Evolutionary conservation across 2,888 invertebrate genomes (phyloP), one percentile per base, ranked within the genome.

Genomic region (Ochropleura plecta): DNA sequence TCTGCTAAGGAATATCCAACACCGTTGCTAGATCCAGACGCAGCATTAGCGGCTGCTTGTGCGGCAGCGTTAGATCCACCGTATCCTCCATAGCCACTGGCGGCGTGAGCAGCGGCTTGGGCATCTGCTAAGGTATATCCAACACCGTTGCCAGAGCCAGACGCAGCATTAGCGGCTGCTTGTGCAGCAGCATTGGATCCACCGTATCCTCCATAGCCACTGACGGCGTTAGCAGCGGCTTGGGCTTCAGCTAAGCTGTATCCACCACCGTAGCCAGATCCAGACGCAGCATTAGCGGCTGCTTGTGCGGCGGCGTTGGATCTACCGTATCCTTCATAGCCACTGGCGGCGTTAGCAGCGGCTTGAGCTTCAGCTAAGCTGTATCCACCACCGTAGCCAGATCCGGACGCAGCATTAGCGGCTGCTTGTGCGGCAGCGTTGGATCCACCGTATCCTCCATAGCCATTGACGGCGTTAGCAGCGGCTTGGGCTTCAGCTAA

Each of bases 331-430:
- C 70, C 70, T 18, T 67, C 66, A 51, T 70, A 75, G 18, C 20
- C 44, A 51, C 46, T 46, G 0, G 55, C 73, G 0, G 68, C 16
- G 0, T 72, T 81, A 3, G 76, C 84, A 0, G 59, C 57, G 5
- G 75, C 84, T 70, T 73, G 74, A 0, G 79, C 84, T 0, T 81
- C 63, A 3, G 76, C 81, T 0, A 81, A 70, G 12, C 86, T 82
- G 20, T 82, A 78, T 7, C 86, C 79, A 8, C 84, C 78, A 0
- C 81, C 80, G n/a, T 62, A 72, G 8, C 59, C 72, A n/a, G 69
- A 63, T 10, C 49, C 59, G 30, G 44, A 6, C 0, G 0, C 49
- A 4, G 73, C 48, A 16, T 78, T 81, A 0, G 82, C 68, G 5
- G 78, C 74, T 3, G 80, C 82, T 71, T 60, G 69, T 12, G 71